Evolutionary conservation across 2,113 vertebrate genomes (phyloP).

Genomic region (Myodes glareolus): DNA sequence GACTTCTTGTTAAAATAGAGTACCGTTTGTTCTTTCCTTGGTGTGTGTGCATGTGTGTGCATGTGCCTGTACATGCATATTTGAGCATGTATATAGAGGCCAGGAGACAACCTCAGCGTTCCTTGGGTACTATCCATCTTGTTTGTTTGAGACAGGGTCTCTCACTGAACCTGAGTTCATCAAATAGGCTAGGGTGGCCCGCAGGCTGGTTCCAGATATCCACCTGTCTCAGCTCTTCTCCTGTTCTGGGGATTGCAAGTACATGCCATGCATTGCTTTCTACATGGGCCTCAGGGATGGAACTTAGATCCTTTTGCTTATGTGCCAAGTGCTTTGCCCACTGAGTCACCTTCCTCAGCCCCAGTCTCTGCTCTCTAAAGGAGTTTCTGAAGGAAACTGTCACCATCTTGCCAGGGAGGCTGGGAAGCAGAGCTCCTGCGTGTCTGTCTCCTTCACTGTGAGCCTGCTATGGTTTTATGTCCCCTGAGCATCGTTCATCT

Average conservation of each 20-base stretch:
- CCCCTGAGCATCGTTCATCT: slow-evolving; percentile 82
- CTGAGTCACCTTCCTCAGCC: neutral
- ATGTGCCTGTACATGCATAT: neutral
- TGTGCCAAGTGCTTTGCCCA: neutral
- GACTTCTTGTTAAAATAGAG: slow-evolving; percentile 12
- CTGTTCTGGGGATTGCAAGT: neutral
- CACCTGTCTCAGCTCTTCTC: neutral
- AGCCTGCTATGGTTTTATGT: slow-evolving; percentile 79
- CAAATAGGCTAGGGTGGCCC: neutral
- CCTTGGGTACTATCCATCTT: neutral
- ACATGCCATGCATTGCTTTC: neutral
- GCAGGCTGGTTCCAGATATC: neutral
- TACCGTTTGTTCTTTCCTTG: neutral
- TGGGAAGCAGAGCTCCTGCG: slow-evolving; percentile 56
- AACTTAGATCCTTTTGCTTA: neutral
- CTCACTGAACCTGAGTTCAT: neutral
- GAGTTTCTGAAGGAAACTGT: neutral
- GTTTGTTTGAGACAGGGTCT: neutral
- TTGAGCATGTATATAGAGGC: neutral
- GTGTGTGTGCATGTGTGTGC: neutral
- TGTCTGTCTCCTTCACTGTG: neutral
- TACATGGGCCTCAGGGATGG: neutral
- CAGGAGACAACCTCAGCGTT: neutral
- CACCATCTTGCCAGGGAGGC: neutral
- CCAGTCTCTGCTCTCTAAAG: neutral